Evolutionary conservation across 2,797 vertebrate genomes (phyloP), one percentile per base, ranked within the genome.

Genomic region (Cirrhinus molitorella): DNA sequence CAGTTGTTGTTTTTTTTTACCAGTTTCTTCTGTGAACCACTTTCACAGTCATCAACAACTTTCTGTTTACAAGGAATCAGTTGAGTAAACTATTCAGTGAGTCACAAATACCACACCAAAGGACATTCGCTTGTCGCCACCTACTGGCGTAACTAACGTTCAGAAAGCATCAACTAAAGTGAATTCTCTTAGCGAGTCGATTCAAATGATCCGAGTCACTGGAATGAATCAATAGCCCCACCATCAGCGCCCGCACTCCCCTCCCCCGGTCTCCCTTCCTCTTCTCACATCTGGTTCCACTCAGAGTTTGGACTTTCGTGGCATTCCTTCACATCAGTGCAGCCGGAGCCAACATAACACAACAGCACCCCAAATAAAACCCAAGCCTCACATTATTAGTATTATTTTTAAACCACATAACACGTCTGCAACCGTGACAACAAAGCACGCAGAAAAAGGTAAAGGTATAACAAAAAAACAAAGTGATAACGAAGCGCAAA

Each of bases 201-300:
- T 43, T 77, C 40, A 63, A 19, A 77, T 45, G 57, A 63, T 21
- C 57, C 57, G 75, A 77, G 25, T 63, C 17, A 63, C 40, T 45
- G 9, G 10, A 63, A 9, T 7, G 57, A 77, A 45, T 76, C 74
- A 45, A 55, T 23, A 55, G 37, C 72, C 51, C n/a, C 72, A 75
- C 34, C 45, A 70, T 1, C 79, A 72, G 25, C 25, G 23, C 40
- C 12, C 17, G 74, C 89, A 86, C 89, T 90, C 88, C 89, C 89
- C 89, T 90, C 57, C 74, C 89, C 83, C 88, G 83, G 75, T 45
- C 28, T 87, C 79, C 85, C 88, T 72, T 73, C 43, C 57, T 53
- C 59, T 79, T 82, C 87, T 73, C 90, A 96, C 95, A 96, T 96
- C 95, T 96, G 95, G 91, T 94, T 96, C 92, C 92, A 95, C 94